Base-by-base conservation (phyloP, 2,113 vertebrate genomes). In the Syngnathus typhle region DNA sequence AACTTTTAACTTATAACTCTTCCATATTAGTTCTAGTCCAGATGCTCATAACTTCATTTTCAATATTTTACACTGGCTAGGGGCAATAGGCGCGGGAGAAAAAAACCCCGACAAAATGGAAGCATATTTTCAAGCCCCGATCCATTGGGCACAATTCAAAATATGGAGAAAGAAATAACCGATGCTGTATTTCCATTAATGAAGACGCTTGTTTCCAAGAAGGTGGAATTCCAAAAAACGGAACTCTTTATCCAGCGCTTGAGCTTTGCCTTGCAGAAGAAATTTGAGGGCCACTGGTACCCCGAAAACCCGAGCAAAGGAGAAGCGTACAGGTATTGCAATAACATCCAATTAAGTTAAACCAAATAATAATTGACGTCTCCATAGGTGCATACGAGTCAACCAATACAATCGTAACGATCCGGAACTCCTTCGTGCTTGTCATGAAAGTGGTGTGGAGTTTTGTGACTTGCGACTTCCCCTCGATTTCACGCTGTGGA, bases 161-260 rank as follows among this genome's bases (percentile, higher is more conserved):
- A 27, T 37, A 60, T 60, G 58, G 58, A 60, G 36, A 7, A 38
- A 38, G 58, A 60, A 38, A 60, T 60, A 60, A 60, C 58, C 19
- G 56, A 59, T 59, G 32, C 56, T 59, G 27, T 59, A 15, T 59
- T 59, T 18, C 56, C 56, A 37, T 37, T 59, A 59, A 59, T 59
- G 56, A 59, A 18, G 13, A 59, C 56, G 5, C 56, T 59, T 19
- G 32, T 59, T 37, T 59, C 56, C 1, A 59, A 59, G 18, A 16
- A 59, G 12, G 27, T 59, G 32, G 56, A 1, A 37, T 59, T 36
- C 15, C 55, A 58, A 36, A 58, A 58, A 58, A 58, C 27, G 6
- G 36, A 59, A 59, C 32, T 59, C n/a, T 59, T 59, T 19, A 59
- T 59, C 56, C 11, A 59, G 56, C 2, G 36, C 16, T 36, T 59